Percentiles rank a stretch among this genome's conserved stretches.
These are phyloP conservation scores for Apotomis capreana DNA, from an alignment of 2,888 invertebrate species.

Conservation along the genomic window DNA sequence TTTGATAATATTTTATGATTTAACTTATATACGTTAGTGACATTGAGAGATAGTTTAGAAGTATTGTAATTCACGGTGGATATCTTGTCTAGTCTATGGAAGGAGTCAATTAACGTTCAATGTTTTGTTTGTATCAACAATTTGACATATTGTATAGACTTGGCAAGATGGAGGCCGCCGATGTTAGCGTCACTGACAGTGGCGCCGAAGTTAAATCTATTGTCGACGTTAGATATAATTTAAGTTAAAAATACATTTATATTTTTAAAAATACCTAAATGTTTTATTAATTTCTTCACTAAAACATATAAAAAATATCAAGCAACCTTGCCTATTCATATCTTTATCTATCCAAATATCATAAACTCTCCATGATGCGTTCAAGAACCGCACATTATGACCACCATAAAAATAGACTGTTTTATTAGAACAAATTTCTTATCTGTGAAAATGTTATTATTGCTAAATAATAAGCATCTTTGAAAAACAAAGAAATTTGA, in stretches of 20 bases:
- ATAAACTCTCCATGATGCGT: no score
- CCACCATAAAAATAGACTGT: no score
- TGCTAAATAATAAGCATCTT: no score
- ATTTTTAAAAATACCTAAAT: conserved; percentile 23
- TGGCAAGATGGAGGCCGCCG: neutral
- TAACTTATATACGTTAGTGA: conserved; percentile 10
- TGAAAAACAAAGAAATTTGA: no score
- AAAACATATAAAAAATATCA: no score
- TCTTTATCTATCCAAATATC: no score
- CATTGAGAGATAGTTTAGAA: conserved; percentile 5
- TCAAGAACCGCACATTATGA: no score
- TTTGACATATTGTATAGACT: neutral
- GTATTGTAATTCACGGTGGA: neutral
- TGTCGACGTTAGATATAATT: conserved; percentile 16
- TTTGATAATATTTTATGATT: conserved; percentile 19
- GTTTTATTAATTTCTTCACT: neutral
- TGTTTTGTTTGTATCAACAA: neutral
- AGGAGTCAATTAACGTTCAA: neutral
- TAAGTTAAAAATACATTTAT: conserved; percentile 35
- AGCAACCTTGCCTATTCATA: no score
- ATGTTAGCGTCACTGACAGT: neutral
- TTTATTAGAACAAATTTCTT: no score
- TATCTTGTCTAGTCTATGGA: neutral
- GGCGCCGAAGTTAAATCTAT: conserved; percentile 13
- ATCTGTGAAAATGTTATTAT: no score